Evolutionary conservation across 1,140 invertebrate species (phyloP), one percentile per base, ranked within the genome.

Genomic region (Penaeus japonicus): DNA sequence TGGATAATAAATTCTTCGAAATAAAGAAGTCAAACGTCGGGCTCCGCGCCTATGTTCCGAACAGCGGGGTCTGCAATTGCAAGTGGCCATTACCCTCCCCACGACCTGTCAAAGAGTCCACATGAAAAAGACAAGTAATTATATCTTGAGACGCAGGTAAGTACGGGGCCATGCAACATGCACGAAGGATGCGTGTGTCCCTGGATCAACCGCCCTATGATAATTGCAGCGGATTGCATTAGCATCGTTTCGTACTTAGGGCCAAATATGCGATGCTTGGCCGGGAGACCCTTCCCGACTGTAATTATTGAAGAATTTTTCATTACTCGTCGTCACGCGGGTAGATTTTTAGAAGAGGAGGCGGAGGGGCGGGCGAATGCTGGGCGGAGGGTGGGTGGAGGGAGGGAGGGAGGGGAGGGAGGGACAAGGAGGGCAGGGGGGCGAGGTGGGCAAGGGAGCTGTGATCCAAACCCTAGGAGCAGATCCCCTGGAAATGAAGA

Each of bases 281-380:
- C 79, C 79, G 55, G 53, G 53, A 57, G 80, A 30, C 79, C 39
- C 47, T 79, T 77, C 80, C 53, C 39, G 80, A 54, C 80, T 88
- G 86, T 88, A 88, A 88, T 88, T 88, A 88, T 88, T 88, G 86
- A 87, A 87, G 86, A 88, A 88, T 88, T 88, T 88, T 88, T 88
- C 86, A 88, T 88, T 88, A 88, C 86, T 32, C 53, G 65, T 32
- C 86, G 86, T 88, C 86, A 88, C 86, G 86, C 57, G 86, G 86
- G 32, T 88, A 55, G 86, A 84, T 88, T 83, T 32, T 32, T 30
- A 32, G 32, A 24, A 32, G 65, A 30, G 65, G 24, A 30, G 65
- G 65, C 32, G 65, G 65, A 30, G 24, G 62, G 24, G 22, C 24
- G 24, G 65, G 65, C 32, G 65, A 18, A 2, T 22, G 65, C 0